These are phyloP conservation scores for Psix sp. DNA, from an alignment of 1,140 invertebrate genomes.

Conservation along the genomic window DNA sequence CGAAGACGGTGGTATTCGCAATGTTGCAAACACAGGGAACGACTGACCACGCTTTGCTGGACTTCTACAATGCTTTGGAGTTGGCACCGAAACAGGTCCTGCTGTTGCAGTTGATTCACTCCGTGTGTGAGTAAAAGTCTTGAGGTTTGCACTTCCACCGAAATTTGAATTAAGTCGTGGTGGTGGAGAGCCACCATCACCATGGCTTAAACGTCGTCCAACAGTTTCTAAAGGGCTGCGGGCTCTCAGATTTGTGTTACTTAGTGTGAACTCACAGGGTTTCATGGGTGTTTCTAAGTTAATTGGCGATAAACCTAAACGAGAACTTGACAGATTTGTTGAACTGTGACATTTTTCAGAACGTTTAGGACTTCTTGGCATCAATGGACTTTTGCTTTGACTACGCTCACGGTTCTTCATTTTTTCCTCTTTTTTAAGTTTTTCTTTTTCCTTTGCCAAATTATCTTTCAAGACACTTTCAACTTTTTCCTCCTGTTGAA, in stretches of 20 bases:
- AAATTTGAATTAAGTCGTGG: slow-evolving; percentile 65
- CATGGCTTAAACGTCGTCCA: slow-evolving; percentile 72
- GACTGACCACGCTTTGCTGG: slow-evolving; percentile 75
- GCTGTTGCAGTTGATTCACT: slow-evolving; percentile 67
- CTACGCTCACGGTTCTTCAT: slow-evolving; percentile 67
- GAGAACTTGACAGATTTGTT: slow-evolving; percentile 69
- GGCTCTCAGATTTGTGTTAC: slow-evolving; percentile 72
- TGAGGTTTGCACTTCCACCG: slow-evolving; percentile 69
- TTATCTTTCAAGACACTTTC: slow-evolving; percentile 40
- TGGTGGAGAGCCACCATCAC: slow-evolving; percentile 72
- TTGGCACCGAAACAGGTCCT: slow-evolving; percentile 51
- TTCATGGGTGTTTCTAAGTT: slow-evolving; percentile 70
- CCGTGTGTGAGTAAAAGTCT: slow-evolving; percentile 63
- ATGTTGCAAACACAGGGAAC: slow-evolving; percentile 73
- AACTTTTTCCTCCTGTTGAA: slow-evolving; percentile 72
- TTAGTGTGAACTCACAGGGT: slow-evolving; percentile 73
- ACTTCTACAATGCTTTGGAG: slow-evolving; percentile 70
- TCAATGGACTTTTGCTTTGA: slow-evolving; percentile 73
- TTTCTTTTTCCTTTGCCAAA: slow-evolving; percentile 28
- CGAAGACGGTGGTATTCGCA: slow-evolving; percentile 65
- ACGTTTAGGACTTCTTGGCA: slow-evolving; percentile 69
- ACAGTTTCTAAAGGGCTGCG: slow-evolving; percentile 73
- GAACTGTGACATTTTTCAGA: slow-evolving; percentile 72
- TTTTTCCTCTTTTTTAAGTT: slow-evolving; percentile 65
- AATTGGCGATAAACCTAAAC: slow-evolving; percentile 68